Evolutionary conservation across 2,113 vertebrate genomes (phyloP).

Genomic region (Irena cyanogastra): DNA sequence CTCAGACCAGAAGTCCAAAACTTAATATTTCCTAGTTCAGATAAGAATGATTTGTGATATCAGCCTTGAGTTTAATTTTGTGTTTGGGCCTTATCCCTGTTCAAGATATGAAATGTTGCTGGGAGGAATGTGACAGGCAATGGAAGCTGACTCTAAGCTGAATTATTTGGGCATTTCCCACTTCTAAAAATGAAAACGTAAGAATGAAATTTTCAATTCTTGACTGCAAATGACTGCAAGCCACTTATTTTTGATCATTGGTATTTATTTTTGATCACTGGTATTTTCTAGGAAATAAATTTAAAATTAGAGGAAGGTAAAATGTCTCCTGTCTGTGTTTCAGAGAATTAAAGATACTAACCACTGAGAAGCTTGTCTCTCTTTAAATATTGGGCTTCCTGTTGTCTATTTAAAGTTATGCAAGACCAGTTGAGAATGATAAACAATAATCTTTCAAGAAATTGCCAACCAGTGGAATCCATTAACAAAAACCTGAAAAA

Average conservation of each 20-base stretch:
- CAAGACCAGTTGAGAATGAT: neutral
- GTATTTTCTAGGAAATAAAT: neutral
- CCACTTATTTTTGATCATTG: neutral
- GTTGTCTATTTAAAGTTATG: neutral
- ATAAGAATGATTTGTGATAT: neutral
- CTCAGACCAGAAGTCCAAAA: neutral
- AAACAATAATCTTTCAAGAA: neutral
- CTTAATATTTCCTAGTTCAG: neutral
- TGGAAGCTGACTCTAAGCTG: neutral
- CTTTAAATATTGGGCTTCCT: neutral
- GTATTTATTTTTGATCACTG: neutral
- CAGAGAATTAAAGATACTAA: neutral
- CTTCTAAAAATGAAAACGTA: neutral
- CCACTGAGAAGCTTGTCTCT: neutral
- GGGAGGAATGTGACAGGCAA: neutral
- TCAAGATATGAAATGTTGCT: neutral
- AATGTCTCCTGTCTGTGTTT: neutral
- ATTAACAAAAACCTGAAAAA: neutral
- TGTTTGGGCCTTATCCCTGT: neutral
- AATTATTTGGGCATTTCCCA: neutral
- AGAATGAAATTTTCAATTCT: neutral
- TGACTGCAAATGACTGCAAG: neutral
- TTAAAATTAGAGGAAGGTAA: neutral
- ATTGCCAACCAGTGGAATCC: neutral
- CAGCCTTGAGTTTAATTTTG: neutral